Evolutionary conservation across 2,797 vertebrate genomes (phyloP), one percentile per base, ranked within the genome.

Genomic region (Clarias platycephalus): DNA sequence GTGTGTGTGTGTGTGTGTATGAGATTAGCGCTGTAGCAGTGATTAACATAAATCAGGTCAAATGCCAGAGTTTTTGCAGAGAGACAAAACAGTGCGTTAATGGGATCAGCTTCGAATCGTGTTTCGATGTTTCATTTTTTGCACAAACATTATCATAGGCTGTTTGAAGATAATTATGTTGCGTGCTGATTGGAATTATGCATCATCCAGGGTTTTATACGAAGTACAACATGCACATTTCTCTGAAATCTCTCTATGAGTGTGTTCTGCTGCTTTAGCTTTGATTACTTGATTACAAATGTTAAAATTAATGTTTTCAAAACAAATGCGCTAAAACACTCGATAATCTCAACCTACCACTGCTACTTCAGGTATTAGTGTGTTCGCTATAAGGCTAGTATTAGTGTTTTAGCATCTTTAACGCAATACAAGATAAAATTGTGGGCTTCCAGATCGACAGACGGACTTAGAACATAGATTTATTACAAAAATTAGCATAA

Each of bases 31-130:
- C 44, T 53, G 71, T 28, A 13, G 53, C 53, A 58, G 74, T 76
- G 74, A 76, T 76, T 76, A 76, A 55, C 9, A 9, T 76, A 76
- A 76, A 76, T 76, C 74, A 58, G 74, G 28, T 76, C 53, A 55
- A 31, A 76, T 57, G 72, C 15, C 44, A 26, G 53, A 77, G 37
- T 64, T 76, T 66, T 26, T 34, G 44, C 37, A 26, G 53, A 77
- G 37, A 71, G 44, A 75, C 57, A 12, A 24, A 64, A 16, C 31
- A 6, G 12, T 53, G 49, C 18, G 4, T 24, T 84, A 78, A 78
- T 77, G 63, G 49, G 81, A 83, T 64, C 81, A 74, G 58, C 26
- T 34, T 34, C 18, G 53, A 63, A 75, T 75, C 20, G 20, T 34
- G 40, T 37, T 74, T 83, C 7, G 6, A 58, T 31, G 74, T 76